These are phyloP conservation scores for Caloenas nicobarica DNA, from an alignment of 2,113 vertebrate species.

Conservation along the genomic window DNA sequence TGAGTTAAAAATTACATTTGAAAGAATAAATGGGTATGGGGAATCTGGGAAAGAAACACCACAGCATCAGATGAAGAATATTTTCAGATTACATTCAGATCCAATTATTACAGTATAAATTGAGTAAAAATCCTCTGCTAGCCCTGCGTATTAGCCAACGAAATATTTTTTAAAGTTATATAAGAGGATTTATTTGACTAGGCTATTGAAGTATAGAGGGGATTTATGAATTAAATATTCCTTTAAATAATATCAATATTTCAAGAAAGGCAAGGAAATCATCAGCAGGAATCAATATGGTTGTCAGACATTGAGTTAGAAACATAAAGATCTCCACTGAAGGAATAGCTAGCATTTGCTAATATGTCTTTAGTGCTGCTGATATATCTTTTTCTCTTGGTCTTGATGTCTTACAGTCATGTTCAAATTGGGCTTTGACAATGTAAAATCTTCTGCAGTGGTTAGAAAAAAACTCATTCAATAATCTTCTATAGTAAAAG, in stretches of 20 bases:
- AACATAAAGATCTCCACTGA: background rate
- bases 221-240: background rate
- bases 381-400: background rate
- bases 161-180: background rate
- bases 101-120: background rate
- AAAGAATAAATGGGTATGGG: background rate
- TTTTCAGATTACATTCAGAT: background rate
- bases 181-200: background rate
- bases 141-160: background rate
- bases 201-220: background rate
- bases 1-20: background rate
- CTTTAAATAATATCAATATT: background rate
- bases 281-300: background rate
- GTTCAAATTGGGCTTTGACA: constrained; percentile 5
- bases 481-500: background rate
- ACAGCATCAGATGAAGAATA: background rate
- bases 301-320: background rate
- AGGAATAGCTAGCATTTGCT: background rate
- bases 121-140: background rate
- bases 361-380: background rate
- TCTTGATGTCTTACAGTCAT: background rate
- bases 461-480: background rate
- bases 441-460: background rate
- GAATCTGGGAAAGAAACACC: background rate
- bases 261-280: background rate